phyloP scores from a whole-genome alignment of 2,113 vertebrate genomes.

The Panurus biarmicus region DNA sequence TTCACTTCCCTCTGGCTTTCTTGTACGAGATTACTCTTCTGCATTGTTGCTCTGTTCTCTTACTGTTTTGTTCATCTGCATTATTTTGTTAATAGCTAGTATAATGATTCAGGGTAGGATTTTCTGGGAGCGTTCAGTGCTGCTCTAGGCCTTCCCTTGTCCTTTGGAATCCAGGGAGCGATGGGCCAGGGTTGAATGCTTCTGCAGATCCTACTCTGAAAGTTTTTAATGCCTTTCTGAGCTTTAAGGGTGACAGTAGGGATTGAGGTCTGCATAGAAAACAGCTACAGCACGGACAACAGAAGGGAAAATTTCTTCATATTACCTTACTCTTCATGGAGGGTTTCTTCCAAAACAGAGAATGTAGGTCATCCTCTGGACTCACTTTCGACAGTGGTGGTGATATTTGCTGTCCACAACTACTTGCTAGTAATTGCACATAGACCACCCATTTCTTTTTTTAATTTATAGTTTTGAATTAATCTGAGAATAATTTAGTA shows the following conservation, averaged over 20 bases:
- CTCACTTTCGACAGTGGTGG: neutral
- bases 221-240: slow-evolving; percentile 23
- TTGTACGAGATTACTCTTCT: slow-evolving; percentile 27
- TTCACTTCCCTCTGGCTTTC: slow-evolving; percentile 2
- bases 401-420: neutral
- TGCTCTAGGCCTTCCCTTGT: neutral
- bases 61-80: slow-evolving; percentile 3
- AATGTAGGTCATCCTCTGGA: neutral
- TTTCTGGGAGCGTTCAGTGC: neutral
- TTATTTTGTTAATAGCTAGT: neutral
- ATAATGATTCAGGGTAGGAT: neutral
- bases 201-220: neutral
- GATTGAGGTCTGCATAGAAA: neutral
- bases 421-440: neutral
- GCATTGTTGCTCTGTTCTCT: slow-evolving; percentile 25
- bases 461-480: neutral
- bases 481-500: neutral
- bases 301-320: neutral
- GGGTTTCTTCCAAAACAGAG: slow-evolving; percentile 4
- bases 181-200: neutral
- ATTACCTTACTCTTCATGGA: neutral
- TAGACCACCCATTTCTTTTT: slow-evolving; percentile 47
- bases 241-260: neutral
- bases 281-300: neutral
- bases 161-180: neutral